phyloP scores from a whole-genome alignment of 2,888 invertebrate genomes.

The Sacculina carcini region DNA sequence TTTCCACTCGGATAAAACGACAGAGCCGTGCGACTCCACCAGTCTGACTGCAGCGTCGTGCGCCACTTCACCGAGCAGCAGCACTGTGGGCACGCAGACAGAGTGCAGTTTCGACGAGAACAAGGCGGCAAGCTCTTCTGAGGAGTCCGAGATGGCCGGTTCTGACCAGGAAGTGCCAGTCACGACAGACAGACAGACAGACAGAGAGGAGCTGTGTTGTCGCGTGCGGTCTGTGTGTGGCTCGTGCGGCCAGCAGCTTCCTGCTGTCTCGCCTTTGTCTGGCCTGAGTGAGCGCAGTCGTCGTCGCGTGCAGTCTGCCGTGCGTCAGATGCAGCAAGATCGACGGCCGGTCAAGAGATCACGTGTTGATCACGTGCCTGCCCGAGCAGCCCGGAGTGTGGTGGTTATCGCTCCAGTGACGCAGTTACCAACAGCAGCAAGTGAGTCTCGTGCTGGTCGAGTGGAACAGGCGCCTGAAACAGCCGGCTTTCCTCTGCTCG shows the following conservation, averaged over 20 bases:
- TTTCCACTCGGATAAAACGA: conserved; percentile 34
- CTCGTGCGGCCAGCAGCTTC: neutral
- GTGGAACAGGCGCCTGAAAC: neutral
- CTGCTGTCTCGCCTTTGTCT: neutral
- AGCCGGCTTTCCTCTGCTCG: neutral
- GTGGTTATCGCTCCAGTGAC: neutral
- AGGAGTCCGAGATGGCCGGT: neutral
- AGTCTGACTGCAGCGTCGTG: conserved; percentile 16
- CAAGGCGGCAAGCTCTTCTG: conserved; percentile 4
- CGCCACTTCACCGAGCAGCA: conserved; percentile 6
- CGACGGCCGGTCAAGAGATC: neutral
- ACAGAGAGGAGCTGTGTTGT: neutral
- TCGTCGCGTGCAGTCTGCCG: neutral
- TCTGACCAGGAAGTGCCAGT: neutral
- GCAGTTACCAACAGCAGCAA: neutral
- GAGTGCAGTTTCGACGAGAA: no score
- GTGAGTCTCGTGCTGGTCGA: neutral
- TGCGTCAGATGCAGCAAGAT: no score
- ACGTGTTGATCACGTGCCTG: no score
- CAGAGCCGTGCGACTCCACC: conserved; percentile 18
- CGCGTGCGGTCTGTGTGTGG: no score
- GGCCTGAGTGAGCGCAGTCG: neutral
- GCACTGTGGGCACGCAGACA: no score
- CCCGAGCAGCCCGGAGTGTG: neutral
- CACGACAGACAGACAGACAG: no score